Percentiles rank a stretch among this genome's conserved stretches.
Evolutionary conservation across 2,888 invertebrate genomes (phyloP).

Genomic region (Eudemis profundana): DNA sequence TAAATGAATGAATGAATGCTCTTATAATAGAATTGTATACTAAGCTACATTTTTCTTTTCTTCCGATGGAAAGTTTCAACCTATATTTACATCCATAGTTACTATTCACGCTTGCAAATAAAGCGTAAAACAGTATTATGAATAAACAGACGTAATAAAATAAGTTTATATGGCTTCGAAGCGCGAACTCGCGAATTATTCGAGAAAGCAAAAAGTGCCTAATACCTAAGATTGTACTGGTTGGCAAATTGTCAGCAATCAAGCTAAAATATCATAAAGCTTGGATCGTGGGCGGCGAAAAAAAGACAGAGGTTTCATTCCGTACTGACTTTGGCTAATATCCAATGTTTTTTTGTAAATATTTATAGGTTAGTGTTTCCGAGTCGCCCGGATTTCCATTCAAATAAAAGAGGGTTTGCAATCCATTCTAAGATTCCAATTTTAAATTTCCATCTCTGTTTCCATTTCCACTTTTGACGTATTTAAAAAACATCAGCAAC

Average conservation of each 20-base stretch:
- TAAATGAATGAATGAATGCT: too few species aligned
- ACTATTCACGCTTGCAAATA: background rate
- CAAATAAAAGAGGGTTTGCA: too few species aligned
- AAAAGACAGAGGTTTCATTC: conserved; percentile 28
- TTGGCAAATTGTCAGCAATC: conserved; percentile 42
- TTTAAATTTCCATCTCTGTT: too few species aligned
- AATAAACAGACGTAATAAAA: conserved; percentile 20
- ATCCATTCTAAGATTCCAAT: too few species aligned
- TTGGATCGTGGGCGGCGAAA: conserved; percentile 11
- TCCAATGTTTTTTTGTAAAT: background rate
- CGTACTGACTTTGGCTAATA: background rate
- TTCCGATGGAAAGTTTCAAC: background rate
- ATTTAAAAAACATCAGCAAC: too few species aligned
- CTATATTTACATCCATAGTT: background rate
- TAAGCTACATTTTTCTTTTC: too few species aligned
- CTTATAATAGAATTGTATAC: too few species aligned
- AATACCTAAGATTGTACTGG: conserved; percentile 13
- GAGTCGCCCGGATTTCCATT: too few species aligned
- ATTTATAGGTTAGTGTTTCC: background rate
- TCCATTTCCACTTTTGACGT: too few species aligned
- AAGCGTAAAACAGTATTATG: conserved; percentile 15
- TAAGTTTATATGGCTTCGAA: conserved; percentile 6
- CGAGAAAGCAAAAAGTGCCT: conserved; percentile 30
- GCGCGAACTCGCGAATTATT: background rate
- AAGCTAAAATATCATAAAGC: conserved; percentile 42